Conservation (phyloP, 2,888 invertebrate species). For the Metalampra italica region DNA sequence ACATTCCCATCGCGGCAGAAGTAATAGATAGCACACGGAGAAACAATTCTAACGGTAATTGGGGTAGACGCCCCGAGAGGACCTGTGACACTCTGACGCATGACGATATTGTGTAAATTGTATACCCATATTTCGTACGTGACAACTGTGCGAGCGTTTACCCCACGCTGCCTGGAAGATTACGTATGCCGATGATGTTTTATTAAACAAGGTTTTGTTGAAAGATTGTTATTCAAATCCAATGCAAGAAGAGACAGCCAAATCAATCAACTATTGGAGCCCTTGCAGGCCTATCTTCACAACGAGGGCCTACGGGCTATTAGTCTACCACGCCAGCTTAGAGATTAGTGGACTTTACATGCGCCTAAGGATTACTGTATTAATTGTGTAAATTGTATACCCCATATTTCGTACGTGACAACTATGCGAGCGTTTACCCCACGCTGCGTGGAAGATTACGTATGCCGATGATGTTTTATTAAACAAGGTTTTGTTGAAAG, state of each 20-base stretch:
- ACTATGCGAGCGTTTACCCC: constrained; percentile 28
- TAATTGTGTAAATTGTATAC: too few relatives aligned
- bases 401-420: constrained; percentile 49
- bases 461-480: neutral
- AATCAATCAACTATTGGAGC: too few relatives aligned
- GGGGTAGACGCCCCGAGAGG: constrained; percentile 60
- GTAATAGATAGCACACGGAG: constrained; percentile 59
- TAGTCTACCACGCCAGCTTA: too few relatives aligned
- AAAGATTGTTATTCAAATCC: too few relatives aligned
- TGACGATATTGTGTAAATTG: constrained; percentile 71
- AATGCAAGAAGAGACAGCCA: too few relatives aligned
- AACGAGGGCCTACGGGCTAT: too few relatives aligned
- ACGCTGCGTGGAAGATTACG: neutral
- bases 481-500: too few relatives aligned
- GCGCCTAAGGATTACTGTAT: too few relatives aligned
- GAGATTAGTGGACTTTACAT: too few relatives aligned
- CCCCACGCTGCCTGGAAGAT: constrained; percentile 14
- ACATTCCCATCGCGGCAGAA: constrained; percentile 54
- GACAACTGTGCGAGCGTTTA: constrained; percentile 32
- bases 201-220: neutral
- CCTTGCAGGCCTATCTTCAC: too few relatives aligned
- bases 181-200: neutral
- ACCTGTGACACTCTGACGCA: constrained; percentile 58
- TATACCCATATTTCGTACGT: constrained; percentile 51
- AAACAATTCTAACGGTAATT: constrained; percentile 69